Evolutionary conservation across 2,113 vertebrate genomes (phyloP), one percentile per base, ranked within the genome.

Genomic region (Oncorhynchus kisutch): DNA sequence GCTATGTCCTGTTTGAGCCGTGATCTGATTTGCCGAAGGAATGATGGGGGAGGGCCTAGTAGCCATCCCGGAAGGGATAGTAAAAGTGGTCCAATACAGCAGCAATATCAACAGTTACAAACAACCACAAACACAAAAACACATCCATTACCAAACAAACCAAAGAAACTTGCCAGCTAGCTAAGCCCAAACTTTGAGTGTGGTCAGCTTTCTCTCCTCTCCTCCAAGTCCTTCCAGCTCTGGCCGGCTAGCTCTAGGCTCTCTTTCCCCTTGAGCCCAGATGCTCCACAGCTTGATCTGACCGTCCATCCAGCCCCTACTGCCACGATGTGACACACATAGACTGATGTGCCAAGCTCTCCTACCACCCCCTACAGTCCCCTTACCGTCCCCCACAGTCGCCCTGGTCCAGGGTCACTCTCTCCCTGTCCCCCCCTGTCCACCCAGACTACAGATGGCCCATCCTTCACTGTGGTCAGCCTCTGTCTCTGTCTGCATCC

Each of bases 371-470:
- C 18, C 14, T 18, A 45, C 57, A 2, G 20, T 73, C 64, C 76
- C 78, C 69, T 67, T 71, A 68, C 70, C 60, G 4, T 39, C 73
- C 12, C 12, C 16, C n/a, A 45, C 59, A 18, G 29, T 75, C 67
- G 74, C 77, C 73, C 68, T 71, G 4, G 34, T 70, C 20, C 81
- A 82, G 81, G 76, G 77, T 81, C 88, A 87, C 92, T 39, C 27
- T 4, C 5, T 67, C 54, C 7, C 34, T 72, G 31, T 29, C 67
- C 25, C 65, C 72, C 69, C 66, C 59, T 57, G 25, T 45, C 71
- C 13, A 29, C 27, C n/a, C 9, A 80, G 75, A 74, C 81, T 88
- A 87, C 92, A 92, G 87, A 88, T 88, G 84, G 92, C 75, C 88
- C 78, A 88, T 90, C 85, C 90, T 86, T 90, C 88, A 88, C 87